Base-by-base conservation (phyloP, 2,888 invertebrate genomes). In the Pilophorus perplexus region DNA sequence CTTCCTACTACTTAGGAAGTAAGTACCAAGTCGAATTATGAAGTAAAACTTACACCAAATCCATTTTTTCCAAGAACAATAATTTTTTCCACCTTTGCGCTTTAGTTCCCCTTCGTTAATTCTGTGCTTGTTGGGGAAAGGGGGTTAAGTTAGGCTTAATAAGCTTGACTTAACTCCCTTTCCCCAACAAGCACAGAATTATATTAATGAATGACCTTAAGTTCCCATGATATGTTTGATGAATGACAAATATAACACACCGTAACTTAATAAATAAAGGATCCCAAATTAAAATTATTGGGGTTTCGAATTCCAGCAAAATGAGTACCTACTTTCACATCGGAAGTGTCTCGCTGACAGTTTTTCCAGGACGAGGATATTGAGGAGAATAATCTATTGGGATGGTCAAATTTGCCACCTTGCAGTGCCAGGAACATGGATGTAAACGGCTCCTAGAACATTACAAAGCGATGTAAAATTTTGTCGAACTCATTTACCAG, bases 381-480 rank as follows among this genome's bases (percentile, higher is more conserved):
- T 2, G 96, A 96, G 1, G 93, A 92, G 80, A 99, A 99, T 69
- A 97, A 82, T 60, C 99, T 81, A 80, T 99, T 96, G 2, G 98
- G 96, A 78, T 98, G 96, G 79, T 99, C 99, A 79, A 99, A 99
- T 79, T 98, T 98, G 69, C 98, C 98, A 50, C 96, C 96, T 82
- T 99, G 98, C 48, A 99, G 83, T 40, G 95, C 91, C 73, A 99
- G 82, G 81, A 97, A 98, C 92, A 98, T 95, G 38, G 96, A 94
- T n/a, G 97, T 96, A 82, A 98, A 95, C 1, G 99, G 99, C 79
- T 99, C 98, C 93, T 93, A 78, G 2, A 79, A 78, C 22, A 38
- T 12, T 12, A 37, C 38, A 23, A 12, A 52, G 6, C 33, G 33
- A 33, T 33, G 6, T 6, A 33, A 33, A 33, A 33, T 33, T 14